phyloP scores from a whole-genome alignment of 2,113 vertebrate species.

The Myrmecophaga tridactyla region DNA sequence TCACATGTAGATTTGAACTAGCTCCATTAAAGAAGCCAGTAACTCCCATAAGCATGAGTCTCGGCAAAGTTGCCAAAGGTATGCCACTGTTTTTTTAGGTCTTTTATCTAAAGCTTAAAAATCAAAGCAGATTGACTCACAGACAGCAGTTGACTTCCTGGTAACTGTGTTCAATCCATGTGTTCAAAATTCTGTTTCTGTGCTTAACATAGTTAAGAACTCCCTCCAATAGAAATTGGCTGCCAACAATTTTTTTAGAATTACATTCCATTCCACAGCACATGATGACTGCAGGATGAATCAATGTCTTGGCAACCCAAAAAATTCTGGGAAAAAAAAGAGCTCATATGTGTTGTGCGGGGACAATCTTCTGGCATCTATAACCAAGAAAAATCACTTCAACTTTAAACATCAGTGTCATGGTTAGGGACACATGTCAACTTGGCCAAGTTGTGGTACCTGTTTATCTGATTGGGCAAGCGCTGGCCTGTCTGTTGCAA shows the following conservation, averaged over 20 bases:
- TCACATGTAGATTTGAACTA: neutral
- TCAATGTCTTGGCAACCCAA: neutral
- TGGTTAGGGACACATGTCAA: too few relatives aligned
- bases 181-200: neutral
- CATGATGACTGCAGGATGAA: neutral
- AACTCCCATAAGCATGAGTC: neutral
- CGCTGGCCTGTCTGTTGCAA: too few relatives aligned
- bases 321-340: neutral
- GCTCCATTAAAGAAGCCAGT: neutral
- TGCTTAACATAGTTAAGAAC: slow-evolving; percentile 15
- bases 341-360: neutral
- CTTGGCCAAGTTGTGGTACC: too few relatives aligned
- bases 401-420: neutral
- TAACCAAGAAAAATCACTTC: neutral
- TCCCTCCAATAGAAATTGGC: neutral
- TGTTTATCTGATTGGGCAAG: too few relatives aligned
- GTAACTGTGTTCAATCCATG: neutral
- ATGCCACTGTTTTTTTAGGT: neutral
- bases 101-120: slow-evolving; percentile 6
- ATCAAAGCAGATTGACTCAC: neutral
- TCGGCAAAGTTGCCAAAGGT: neutral
- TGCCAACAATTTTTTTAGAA: slow-evolving; percentile 35
- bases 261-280: neutral
- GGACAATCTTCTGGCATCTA: neutral
- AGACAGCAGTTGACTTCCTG: neutral